Evolutionary conservation across 2,113 vertebrate genomes (phyloP).

Genomic region (Paraplagusia blochii): DNA sequence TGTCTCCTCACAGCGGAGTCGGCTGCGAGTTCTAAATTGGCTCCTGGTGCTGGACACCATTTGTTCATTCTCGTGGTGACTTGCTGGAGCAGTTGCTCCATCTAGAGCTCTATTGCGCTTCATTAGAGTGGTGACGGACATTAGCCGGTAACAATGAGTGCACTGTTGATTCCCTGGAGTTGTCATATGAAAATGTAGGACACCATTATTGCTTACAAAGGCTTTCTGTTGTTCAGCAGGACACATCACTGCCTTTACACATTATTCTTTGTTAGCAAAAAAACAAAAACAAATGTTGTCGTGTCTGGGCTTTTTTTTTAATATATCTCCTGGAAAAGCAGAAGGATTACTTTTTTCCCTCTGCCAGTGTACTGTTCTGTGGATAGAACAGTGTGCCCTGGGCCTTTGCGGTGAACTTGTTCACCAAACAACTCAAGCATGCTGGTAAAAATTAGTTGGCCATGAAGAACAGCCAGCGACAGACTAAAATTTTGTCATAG

Average conservation of each 20-base stretch:
- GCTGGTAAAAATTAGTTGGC: constrained; percentile 1
- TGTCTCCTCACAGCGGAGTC: constrained; percentile 17
- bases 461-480: constrained; percentile 15
- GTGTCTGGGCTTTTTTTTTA: not conserved
- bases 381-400: constrained; percentile 17
- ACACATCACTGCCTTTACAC: not conserved
- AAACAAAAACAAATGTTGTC: constrained; percentile 2
- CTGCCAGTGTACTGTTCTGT: not conserved
- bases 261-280: not conserved
- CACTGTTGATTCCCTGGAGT: constrained; percentile 24
- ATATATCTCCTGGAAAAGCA: not conserved
- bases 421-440: constrained; percentile 2
- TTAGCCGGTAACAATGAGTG: constrained; percentile 4
- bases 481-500: constrained; percentile 7
- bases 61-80: constrained; percentile 25
- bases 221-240: constrained; percentile 1
- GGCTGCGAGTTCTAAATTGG: constrained; percentile 31
- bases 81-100: constrained; percentile 38
- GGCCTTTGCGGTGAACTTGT: constrained; percentile 17
- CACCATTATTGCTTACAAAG: not conserved
- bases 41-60: constrained; percentile 32
- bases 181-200: constrained; percentile 1
- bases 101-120: constrained; percentile 29
- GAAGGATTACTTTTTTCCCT: constrained; percentile 4
- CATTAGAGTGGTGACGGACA: constrained; percentile 19